phyloP scores from a whole-genome alignment of 2,888 invertebrate species.

The Lottia gigantea region DNA sequence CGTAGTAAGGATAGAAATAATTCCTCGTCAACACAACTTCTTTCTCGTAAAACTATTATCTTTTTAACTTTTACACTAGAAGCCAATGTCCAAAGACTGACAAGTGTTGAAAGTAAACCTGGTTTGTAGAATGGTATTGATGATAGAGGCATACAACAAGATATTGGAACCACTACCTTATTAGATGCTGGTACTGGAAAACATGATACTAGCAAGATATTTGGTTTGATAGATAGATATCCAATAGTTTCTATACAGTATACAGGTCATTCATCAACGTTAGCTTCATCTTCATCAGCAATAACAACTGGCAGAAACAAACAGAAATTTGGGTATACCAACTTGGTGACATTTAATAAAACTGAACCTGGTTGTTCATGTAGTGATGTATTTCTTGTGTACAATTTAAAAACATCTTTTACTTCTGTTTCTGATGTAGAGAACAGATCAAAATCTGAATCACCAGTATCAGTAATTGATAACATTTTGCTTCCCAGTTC shows the following conservation, averaged over 20 bases:
- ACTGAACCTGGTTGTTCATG: too few relatives aligned
- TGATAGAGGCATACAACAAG: background rate
- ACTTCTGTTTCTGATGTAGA: background rate
- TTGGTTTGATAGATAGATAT: background rate
- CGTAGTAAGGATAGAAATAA: background rate
- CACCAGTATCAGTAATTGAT: too few relatives aligned
- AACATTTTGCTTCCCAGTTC: too few relatives aligned
- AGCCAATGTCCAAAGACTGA: background rate
- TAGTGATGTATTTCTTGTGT: background rate
- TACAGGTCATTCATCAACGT: background rate
- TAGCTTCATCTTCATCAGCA: too few relatives aligned
- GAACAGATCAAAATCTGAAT: background rate
- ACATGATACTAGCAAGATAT: background rate
- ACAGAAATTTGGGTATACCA: too few relatives aligned
- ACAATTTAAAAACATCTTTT: constrained; percentile 5
- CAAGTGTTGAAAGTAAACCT: background rate
- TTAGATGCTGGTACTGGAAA: background rate
- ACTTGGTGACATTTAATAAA: too few relatives aligned
- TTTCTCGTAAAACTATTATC: background rate
- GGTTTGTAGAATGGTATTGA: background rate
- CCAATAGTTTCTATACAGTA: constrained; percentile 2
- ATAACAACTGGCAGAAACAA: too few relatives aligned
- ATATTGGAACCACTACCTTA: background rate
- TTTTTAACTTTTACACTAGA: background rate
- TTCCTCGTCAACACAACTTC: background rate